Evolutionary conservation across 2,888 invertebrate species (phyloP).

Genomic region (Phengaris arion): DNA sequence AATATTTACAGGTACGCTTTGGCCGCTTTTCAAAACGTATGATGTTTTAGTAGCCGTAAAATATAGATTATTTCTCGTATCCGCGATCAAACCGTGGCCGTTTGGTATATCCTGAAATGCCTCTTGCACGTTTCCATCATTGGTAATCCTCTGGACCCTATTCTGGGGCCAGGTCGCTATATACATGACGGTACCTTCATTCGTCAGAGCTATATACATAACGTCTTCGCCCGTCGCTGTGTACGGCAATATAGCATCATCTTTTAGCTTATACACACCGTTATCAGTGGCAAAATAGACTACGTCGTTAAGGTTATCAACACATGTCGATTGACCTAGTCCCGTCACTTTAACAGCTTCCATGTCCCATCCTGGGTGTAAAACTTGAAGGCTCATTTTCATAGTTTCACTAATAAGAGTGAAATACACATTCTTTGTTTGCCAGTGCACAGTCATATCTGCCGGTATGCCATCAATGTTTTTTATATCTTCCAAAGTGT

Average conservation of each 20-base stretch:
- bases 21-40: constrained; percentile 58
- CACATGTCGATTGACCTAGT: constrained; percentile 65
- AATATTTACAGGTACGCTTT: constrained; percentile 61
- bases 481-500: constrained; percentile 50
- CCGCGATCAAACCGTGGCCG: constrained; percentile 66
- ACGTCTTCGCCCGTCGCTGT: constrained; percentile 68
- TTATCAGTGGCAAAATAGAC: constrained; percentile 72
- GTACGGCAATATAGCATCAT: constrained; percentile 58
- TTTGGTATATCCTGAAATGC: constrained; percentile 61
- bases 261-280: constrained; percentile 69
- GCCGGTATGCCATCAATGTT: constrained; percentile 65
- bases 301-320: constrained; percentile 72
- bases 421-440: constrained; percentile 63
- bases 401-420: constrained; percentile 67
- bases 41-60: constrained; percentile 67
- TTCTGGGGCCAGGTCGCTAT: constrained; percentile 74
- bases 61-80: constrained; percentile 65
- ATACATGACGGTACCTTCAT: constrained; percentile 60
- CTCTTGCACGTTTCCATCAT: constrained; percentile 60
- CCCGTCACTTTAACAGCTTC: constrained; percentile 64
- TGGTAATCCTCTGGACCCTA: constrained; percentile 62
- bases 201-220: constrained; percentile 64
- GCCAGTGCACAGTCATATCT: constrained; percentile 68
- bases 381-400: constrained; percentile 64
- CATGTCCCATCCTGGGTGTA: constrained; percentile 56